Conservation (phyloP, 2,888 invertebrate species). For the Artemia sinica region DNA sequence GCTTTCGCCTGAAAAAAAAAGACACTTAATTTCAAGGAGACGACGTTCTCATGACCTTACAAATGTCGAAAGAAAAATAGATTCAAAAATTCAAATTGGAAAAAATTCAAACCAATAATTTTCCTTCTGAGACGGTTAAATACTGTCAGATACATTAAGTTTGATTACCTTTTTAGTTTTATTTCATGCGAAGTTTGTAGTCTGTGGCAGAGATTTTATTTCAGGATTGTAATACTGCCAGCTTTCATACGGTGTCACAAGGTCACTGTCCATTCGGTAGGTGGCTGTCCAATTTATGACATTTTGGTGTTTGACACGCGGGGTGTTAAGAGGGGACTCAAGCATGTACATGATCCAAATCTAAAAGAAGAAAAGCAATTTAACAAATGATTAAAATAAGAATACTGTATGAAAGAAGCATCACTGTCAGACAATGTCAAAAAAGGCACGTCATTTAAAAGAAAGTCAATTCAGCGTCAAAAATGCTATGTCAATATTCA, state of each 20-base stretch:
- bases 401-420: not conserved
- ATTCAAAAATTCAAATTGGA: too few relatives aligned
- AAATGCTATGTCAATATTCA: too few relatives aligned
- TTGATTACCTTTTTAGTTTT: conserved; percentile 62
- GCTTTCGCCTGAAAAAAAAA: too few relatives aligned
- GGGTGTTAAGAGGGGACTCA: conserved; percentile 90
- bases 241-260: conserved; percentile 86
- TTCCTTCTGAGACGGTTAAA: too few relatives aligned
- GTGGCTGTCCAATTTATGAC: conserved; percentile 94
- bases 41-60: too few relatives aligned
- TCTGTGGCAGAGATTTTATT: conserved; percentile 42
- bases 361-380: conserved; percentile 31
- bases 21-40: too few relatives aligned
- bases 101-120: too few relatives aligned
- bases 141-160: too few relatives aligned
- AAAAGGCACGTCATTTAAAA: not conserved
- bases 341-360: conserved; percentile 83
- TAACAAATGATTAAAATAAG: not conserved
- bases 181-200: conserved; percentile 62
- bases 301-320: conserved; percentile 49
- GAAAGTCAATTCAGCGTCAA: too few relatives aligned
- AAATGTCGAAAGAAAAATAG: too few relatives aligned
- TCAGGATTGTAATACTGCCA: conserved; percentile 71
- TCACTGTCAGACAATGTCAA: not conserved
- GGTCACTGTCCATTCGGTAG: conserved; percentile 80